These are phyloP conservation scores for Tokudaia tokunoshimensis DNA, from an alignment of 2,797 vertebrate genomes.

Conservation along the genomic window DNA sequence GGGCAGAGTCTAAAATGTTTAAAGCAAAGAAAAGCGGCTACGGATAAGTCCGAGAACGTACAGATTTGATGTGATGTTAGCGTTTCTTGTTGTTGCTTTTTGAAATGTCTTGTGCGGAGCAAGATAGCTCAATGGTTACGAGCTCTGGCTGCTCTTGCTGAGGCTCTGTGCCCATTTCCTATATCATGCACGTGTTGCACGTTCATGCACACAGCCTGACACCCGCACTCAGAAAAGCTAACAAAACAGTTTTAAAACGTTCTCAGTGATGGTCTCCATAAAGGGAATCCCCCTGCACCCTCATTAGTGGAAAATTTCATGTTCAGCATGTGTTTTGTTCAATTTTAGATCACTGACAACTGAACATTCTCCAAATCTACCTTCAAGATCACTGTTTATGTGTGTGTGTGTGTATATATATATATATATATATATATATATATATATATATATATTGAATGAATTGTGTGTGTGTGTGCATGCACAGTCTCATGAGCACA, in stretches of 20 bases:
- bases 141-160: no score
- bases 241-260: neutral
- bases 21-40: conserved; percentile 19
- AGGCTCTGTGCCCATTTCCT: neutral
- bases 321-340: conserved; percentile 50
- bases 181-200: neutral
- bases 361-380: conserved; percentile 54
- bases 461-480: neutral
- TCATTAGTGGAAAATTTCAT: conserved; percentile 30
- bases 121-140: neutral
- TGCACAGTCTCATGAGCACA: neutral
- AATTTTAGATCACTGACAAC: conserved; percentile 63
- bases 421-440: no score
- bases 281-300: neutral
- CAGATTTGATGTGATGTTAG: neutral
- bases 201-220: neutral
- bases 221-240: neutral
- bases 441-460: no score
- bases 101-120: neutral
- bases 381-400: neutral
- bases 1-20: neutral
- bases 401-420: neutral
- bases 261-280: neutral
- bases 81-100: conserved; percentile 2
- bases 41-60: neutral